Evolutionary conservation across 2,797 vertebrate genomes (phyloP), one percentile per base, ranked within the genome.

Genomic region (Pyrrhura leucotis): DNA sequence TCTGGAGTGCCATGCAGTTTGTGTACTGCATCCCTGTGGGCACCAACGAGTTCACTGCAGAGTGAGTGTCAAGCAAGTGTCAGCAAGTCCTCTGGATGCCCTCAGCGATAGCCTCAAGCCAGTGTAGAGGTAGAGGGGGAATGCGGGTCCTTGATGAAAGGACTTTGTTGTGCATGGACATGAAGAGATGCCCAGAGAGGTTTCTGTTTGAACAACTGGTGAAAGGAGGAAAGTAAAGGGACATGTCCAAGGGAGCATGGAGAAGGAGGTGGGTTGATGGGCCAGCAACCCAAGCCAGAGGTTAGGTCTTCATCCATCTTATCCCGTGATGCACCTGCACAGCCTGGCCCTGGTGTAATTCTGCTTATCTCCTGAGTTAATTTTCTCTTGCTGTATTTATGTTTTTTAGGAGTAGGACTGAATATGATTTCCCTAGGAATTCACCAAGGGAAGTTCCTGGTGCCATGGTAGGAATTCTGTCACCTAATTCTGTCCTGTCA

Each of bases 1-100:
- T n/a, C n/a, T 99, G 99, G 99, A 99, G 99, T 1, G 99, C 99
- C 97, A 99, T 99, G 99, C 99, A 99, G 97, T 99, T 99, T 26
- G 99, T 99, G 40, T 99, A 99, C 98, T 99, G 99, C 98, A 99
- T 99, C 96, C 99, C 99, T 0, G 99, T 99, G 92, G 99, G 99
- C 89, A 99, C 99, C 39, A 99, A 99, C 7, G 99, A 99, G 98
- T 99, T 99, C 98, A 99, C 99, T 2, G 99, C 99, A 59, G 99
- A 99, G 99, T 99, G 95, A 98, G 99, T 98, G 68, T 61, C 67
- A 31, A 1, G 72, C 20, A 1, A 1, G 21, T 56, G 35, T 31
- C 2, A 0, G 28, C 53, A 40, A 33, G 48, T 39, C 65, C 28
- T 5, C 1, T 0, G 6, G 8, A 25, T 47, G 61, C 37, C 63